These are phyloP conservation scores for Orchesellides sinensis DNA, from an alignment of 2,888 invertebrate species.

Conservation along the genomic window DNA sequence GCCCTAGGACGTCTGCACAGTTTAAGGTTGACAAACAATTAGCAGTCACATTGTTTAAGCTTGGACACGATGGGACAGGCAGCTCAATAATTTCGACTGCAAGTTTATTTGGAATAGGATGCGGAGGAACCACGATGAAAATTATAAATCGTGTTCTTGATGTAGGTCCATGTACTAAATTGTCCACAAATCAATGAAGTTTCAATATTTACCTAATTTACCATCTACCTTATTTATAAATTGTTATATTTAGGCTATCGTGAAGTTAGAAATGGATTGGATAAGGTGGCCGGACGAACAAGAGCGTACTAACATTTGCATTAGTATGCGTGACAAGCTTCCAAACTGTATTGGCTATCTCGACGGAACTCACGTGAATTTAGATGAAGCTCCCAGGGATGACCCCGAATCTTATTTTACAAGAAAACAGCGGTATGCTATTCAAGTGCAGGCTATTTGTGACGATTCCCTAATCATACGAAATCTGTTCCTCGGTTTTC, in stretches of 20 bases:
- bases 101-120: not conserved
- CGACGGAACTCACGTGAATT: constrained; percentile 41
- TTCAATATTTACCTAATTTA: not conserved
- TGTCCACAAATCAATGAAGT: not conserved
- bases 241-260: constrained; percentile 15
- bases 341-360: constrained; percentile 52
- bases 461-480: constrained; percentile 27
- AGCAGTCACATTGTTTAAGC: not conserved
- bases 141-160: not conserved
- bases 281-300: constrained; percentile 20
- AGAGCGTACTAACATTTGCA: not conserved
- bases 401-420: constrained; percentile 47
- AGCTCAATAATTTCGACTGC: not conserved
- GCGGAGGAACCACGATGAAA: not conserved
- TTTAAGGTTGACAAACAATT: not conserved
- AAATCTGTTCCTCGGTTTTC: constrained; percentile 22
- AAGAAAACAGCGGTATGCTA: constrained; percentile 54
- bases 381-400: constrained; percentile 40
- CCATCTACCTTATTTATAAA: no score
- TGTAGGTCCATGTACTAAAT: not conserved
- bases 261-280: not conserved
- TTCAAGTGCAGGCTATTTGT: constrained; percentile 44
- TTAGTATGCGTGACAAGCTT: constrained; percentile 21
- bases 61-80: not conserved
- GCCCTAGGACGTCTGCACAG: not conserved